Evolutionary conservation across 2,797 vertebrate species (phyloP), one percentile per base, ranked within the genome.

Genomic region (Podarcis siculus): DNA sequence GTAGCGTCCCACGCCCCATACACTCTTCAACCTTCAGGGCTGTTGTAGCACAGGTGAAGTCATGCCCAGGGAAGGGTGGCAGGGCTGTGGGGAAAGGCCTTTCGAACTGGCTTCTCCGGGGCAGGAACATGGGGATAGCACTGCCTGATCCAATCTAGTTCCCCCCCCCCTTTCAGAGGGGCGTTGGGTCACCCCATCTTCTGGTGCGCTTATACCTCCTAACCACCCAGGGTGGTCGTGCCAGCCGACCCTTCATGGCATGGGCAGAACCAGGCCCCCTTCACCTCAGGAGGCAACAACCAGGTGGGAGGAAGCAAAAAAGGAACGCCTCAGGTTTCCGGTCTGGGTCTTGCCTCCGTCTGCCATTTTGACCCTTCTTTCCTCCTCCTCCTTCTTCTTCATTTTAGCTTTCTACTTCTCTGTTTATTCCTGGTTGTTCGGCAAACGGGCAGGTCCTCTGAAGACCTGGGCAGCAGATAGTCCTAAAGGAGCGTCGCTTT

Each of bases 371-470:
- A 73, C 25, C 37, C 27, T 10, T 39, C 19, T 61, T 61, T 61
- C 45, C 10, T 55, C 13, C 49, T 55, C 49, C 3, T 49, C 49
- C 49, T 49, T 13, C 12, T 23, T 21, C 30, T 73, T 42, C 58
- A 39, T 78, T 84, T n/a, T 85, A 66, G 85, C 73, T 30, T 91
- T 89, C 72, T 81, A 19, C 69, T 87, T 75, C 79, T 89, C 81
- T 89, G 76, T 85, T 37, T 85, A 71, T 89, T 71, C 8, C 64
- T 45, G 89, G 89, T 72, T 83, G 64, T 85, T 91, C 90, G 88
- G 90, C 69, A 90, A 86, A 69, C 78, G 80, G 81, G 0, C 3
- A 91, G 85, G 86, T 84, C 87, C 86, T 89, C 89, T 89, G 88
- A 93, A 92, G 88, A 88, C 84, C 89, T 81, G 3, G 79, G 2